Evolutionary conservation across 2,888 invertebrate genomes (phyloP).

Genomic region (Synanthedon myopaeformis): DNA sequence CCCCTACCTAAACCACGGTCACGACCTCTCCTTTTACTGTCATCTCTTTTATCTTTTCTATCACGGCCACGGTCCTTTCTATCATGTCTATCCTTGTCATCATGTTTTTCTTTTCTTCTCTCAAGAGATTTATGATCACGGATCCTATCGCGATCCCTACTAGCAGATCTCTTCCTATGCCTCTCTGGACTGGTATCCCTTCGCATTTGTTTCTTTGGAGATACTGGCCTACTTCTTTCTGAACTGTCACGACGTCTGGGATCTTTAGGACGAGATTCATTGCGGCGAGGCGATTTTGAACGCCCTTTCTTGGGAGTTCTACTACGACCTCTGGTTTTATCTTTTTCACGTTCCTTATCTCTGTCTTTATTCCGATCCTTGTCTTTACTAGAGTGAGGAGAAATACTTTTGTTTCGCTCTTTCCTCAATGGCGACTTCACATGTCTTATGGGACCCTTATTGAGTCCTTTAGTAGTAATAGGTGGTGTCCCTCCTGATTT

Average conservation of each 20-base stretch:
- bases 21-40: slow-evolving; percentile 63
- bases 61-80: slow-evolving; percentile 78
- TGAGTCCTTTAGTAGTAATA: slow-evolving; percentile 50
- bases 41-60: slow-evolving; percentile 68
- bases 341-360: slow-evolving; percentile 62
- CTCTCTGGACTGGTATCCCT: slow-evolving; percentile 52
- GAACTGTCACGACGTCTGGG: slow-evolving; percentile 57
- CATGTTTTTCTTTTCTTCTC: slow-evolving; percentile 64
- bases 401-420: slow-evolving; percentile 53
- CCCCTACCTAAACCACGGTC: slow-evolving; percentile 55
- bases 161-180: slow-evolving; percentile 48
- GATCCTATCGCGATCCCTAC: slow-evolving; percentile 66
- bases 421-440: slow-evolving; percentile 57
- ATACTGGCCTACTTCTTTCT: slow-evolving; percentile 59
- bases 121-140: slow-evolving; percentile 60
- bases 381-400: slow-evolving; percentile 51
- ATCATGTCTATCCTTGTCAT: slow-evolving; percentile 72
- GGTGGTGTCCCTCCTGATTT: slow-evolving; percentile 66
- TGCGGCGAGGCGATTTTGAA: slow-evolving; percentile 54
- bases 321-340: slow-evolving; percentile 60
- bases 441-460: slow-evolving; percentile 48
- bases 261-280: slow-evolving; percentile 51
- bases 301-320: slow-evolving; percentile 58
- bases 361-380: slow-evolving; percentile 62
- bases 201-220: slow-evolving; percentile 55